These are phyloP conservation scores for Coturnix japonica DNA, from an alignment of 2,113 vertebrate genomes.

Conservation along the genomic window DNA sequence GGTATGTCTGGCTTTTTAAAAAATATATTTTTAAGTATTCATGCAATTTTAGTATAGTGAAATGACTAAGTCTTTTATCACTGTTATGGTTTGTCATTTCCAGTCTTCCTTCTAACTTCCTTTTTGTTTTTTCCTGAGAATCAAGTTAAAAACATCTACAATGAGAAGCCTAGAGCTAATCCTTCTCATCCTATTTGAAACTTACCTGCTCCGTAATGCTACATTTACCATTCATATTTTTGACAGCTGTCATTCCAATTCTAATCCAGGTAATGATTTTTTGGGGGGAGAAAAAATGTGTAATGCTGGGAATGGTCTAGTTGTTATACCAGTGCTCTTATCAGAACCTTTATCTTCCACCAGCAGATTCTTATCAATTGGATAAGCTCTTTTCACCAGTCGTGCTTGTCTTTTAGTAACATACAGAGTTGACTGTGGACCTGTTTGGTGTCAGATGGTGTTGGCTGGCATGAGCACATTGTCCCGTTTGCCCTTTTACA, in stretches of 20 bases:
- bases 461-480: background rate
- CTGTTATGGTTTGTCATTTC: conserved; percentile 1
- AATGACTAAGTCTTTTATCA: background rate
- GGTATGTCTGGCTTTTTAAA: background rate
- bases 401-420: background rate
- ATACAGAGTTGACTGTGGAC: background rate
- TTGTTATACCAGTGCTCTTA: background rate
- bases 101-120: background rate
- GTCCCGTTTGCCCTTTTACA: background rate
- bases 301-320: background rate
- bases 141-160: background rate
- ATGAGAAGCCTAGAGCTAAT: background rate
- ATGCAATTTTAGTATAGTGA: background rate
- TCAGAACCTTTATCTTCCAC: background rate
- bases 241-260: background rate
- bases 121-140: background rate
- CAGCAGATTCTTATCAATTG: background rate
- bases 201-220: background rate
- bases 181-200: background rate
- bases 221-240: background rate
- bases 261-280: background rate
- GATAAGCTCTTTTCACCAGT: background rate
- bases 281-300: background rate
- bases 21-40: background rate
- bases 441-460: background rate